These are phyloP conservation scores for Nymphalis c-album DNA, from an alignment of 2,888 invertebrate genomes.

Conservation along the genomic window DNA sequence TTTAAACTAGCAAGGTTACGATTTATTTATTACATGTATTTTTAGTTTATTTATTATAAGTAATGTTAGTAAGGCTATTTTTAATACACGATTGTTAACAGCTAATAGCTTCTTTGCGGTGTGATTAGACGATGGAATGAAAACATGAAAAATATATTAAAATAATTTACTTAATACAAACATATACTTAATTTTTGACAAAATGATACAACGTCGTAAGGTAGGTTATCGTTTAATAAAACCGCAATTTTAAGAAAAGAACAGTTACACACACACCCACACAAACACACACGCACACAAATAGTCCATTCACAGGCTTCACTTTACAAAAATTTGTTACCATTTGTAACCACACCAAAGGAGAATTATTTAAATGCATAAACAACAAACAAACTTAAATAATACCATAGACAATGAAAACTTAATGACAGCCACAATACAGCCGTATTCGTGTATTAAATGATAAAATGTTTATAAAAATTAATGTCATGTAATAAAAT, in stretches of 20 bases:
- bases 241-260: slow-evolving; percentile 53
- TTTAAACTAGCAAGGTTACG: slow-evolving; percentile 67
- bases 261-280: slow-evolving; percentile 39
- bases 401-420: slow-evolving; percentile 49
- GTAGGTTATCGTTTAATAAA: slow-evolving; percentile 50
- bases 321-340: slow-evolving; percentile 46
- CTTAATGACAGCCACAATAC: slow-evolving; percentile 38
- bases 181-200: neutral
- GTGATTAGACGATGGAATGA: slow-evolving; percentile 49
- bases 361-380: slow-evolving; percentile 50
- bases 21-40: slow-evolving; percentile 56
- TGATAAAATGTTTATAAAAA: slow-evolving; percentile 4
- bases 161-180: slow-evolving; percentile 8
- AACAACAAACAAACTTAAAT: slow-evolving; percentile 66
- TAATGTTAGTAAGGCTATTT: slow-evolving; percentile 78
- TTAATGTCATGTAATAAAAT: slow-evolving; percentile 16
- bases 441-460: slow-evolving; percentile 28
- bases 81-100: slow-evolving; percentile 64
- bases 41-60: slow-evolving; percentile 60
- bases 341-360: slow-evolving; percentile 5
- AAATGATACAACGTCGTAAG: slow-evolving; percentile 4
- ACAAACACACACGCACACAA: slow-evolving; percentile 42
- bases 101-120: slow-evolving; percentile 54
- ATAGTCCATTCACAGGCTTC: slow-evolving; percentile 27
- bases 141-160: slow-evolving; percentile 14